Evolutionary conservation across 2,113 vertebrate genomes (phyloP).

Genomic region (Crotalus tigris): DNA sequence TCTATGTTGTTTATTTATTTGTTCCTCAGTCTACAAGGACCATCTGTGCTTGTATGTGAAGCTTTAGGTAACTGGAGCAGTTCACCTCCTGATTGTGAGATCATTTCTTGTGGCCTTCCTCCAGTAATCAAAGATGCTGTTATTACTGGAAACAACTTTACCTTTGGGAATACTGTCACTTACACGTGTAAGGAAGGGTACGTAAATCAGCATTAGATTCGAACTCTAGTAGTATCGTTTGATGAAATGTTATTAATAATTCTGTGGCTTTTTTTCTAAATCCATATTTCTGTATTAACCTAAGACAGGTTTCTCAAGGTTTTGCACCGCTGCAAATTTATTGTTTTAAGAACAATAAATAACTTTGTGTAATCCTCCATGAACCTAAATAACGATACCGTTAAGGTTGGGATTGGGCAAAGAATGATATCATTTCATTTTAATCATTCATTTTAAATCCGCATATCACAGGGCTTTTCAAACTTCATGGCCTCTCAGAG

Average conservation of each 20-base stretch:
- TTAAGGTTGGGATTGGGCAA: neutral
- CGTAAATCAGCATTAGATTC: conserved; percentile 42
- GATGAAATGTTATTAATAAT: neutral
- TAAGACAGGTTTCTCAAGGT: neutral
- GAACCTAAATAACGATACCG: neutral
- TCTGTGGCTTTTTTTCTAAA: neutral
- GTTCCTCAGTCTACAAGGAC: conserved; percentile 83
- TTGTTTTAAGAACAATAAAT: neutral
- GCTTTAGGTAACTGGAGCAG: conserved; percentile 85
- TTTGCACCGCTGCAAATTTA: neutral
- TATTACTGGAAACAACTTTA: conserved; percentile 78
- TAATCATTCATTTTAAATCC: neutral
- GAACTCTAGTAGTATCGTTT: neutral
- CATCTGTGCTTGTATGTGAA: conserved; percentile 79
- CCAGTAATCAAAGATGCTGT: conserved; percentile 80
- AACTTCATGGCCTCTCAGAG: neutral
- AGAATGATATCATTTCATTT: neutral
- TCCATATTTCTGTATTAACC: neutral
- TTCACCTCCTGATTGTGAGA: conserved; percentile 76
- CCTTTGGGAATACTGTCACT: conserved; percentile 81
- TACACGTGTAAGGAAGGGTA: conserved; percentile 96
- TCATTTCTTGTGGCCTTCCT: conserved; percentile 81
- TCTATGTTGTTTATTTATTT: neutral
- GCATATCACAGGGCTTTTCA: neutral
- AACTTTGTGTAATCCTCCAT: neutral